Conservation (phyloP, 2,888 invertebrate genomes). For the Mechanitis mazaeus region DNA sequence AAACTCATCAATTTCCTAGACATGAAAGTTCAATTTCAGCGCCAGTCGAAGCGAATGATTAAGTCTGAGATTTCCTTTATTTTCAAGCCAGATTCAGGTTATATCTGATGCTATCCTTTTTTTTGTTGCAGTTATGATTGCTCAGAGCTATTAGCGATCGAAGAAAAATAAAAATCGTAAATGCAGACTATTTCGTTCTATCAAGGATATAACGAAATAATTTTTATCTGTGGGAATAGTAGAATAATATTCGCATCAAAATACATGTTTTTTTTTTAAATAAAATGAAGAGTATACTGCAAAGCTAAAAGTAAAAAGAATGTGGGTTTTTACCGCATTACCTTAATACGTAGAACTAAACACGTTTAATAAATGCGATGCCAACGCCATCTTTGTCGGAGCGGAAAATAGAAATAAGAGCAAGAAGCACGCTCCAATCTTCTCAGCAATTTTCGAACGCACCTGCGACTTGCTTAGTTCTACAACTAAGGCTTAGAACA, state of each 20-base stretch:
- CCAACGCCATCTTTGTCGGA: conserved; percentile 11
- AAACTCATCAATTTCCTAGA: conserved; percentile 33
- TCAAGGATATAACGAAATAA: not conserved
- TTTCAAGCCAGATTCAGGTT: conserved; percentile 26
- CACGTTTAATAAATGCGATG: conserved; percentile 17
- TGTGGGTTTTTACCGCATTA: not conserved
- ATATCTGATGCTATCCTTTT: conserved; percentile 14
- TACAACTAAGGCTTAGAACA: conserved; percentile 29
- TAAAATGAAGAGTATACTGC: not conserved
- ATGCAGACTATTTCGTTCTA: not conserved
- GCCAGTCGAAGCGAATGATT: conserved; percentile 35
- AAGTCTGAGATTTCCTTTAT: conserved; percentile 31
- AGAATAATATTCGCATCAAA: not conserved
- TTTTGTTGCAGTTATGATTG: conserved; percentile 10
- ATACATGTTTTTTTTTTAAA: not conserved
- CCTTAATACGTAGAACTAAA: conserved; percentile 9
- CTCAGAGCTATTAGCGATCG: conserved; percentile 8
- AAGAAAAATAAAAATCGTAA: not conserved
- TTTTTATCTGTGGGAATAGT: not conserved
- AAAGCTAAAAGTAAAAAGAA: not conserved
- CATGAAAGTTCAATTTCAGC: conserved; percentile 35
- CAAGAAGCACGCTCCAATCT: conserved; percentile 28
- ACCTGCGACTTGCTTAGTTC: conserved; percentile 38
- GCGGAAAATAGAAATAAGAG: conserved; percentile 27
- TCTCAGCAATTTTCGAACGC: conserved; percentile 42